These are phyloP conservation scores for Gisinianus flammeolus DNA, from an alignment of 2,888 invertebrate genomes.

Conservation along the genomic window DNA sequence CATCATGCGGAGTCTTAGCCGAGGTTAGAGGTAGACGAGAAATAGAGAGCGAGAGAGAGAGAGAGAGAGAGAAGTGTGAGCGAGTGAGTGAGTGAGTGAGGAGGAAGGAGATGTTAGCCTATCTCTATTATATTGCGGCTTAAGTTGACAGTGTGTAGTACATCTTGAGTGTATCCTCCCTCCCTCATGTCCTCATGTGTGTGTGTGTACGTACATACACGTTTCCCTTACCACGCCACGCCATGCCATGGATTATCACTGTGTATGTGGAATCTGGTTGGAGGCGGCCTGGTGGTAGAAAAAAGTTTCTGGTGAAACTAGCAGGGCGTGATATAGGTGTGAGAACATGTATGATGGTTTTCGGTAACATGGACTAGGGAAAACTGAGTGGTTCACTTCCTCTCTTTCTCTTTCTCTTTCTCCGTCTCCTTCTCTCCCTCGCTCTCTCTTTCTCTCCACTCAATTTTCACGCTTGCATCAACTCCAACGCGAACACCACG, in stretches of 20 bases:
- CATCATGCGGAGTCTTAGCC: no score
- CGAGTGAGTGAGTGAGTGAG: background rate
- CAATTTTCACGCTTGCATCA: background rate
- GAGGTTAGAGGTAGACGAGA: background rate
- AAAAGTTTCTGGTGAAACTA: constrained; percentile 49
- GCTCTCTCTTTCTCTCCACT: constrained; percentile 17
- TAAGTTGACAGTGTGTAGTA: background rate
- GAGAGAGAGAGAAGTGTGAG: background rate
- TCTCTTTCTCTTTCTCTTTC: constrained; percentile 14
- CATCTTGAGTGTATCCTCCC: background rate
- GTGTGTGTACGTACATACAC: background rate
- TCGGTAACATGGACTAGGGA: constrained; percentile 49
- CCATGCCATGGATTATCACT: no score
- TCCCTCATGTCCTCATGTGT: background rate
- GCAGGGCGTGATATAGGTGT: constrained; percentile 49
- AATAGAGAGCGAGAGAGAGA: constrained; percentile 10
- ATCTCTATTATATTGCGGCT: constrained; percentile 20
- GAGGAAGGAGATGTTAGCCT: background rate
- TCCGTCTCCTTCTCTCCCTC: background rate
- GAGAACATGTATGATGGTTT: constrained; percentile 54
- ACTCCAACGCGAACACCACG: background rate
- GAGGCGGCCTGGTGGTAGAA: constrained; percentile 38
- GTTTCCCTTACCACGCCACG: no score
- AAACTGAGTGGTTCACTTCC: constrained; percentile 26
- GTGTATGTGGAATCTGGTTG: no score